phyloP scores from a whole-genome alignment of 2,888 invertebrate genomes.

The Azorinus chamasolen region DNA sequence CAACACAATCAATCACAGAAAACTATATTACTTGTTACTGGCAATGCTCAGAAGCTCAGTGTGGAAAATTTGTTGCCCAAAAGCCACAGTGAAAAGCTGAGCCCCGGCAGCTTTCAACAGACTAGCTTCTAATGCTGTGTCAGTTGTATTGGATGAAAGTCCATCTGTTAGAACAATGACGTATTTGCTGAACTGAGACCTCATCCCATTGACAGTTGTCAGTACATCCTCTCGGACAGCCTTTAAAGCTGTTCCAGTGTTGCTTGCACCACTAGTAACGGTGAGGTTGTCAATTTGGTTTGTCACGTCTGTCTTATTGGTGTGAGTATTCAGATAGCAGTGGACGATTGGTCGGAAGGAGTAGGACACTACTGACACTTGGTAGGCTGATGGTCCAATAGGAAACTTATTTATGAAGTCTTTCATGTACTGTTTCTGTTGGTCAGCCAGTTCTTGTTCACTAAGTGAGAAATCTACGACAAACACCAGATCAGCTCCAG shows the following conservation, averaged over 20 bases:
- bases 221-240: slow-evolving; percentile 3
- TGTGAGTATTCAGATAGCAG: slow-evolving; percentile 12
- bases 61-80: slow-evolving; percentile 25
- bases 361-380: slow-evolving; percentile 18
- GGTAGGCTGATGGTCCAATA: slow-evolving; percentile 22
- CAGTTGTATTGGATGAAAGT: neutral
- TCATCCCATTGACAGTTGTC: neutral
- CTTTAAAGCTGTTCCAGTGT: slow-evolving; percentile 12
- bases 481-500: slow-evolving; percentile 5
- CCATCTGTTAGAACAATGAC: slow-evolving; percentile 28
- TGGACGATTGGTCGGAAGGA: slow-evolving; percentile 21
- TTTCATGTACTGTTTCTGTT: slow-evolving; percentile 24
- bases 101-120: slow-evolving; percentile 11
- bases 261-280: slow-evolving; percentile 12
- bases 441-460: neutral
- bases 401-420: slow-evolving; percentile 25
- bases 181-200: slow-evolving; percentile 3
- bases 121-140: slow-evolving; percentile 7
- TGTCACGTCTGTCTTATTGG: neutral
- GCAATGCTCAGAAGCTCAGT: slow-evolving; percentile 20
- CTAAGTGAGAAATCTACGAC: slow-evolving; percentile 2
- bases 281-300: slow-evolving; percentile 8
- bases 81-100: slow-evolving; percentile 8
- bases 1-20: no score
- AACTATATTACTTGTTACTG: neutral